Evolutionary conservation across 2,888 invertebrate genomes (phyloP), one percentile per base, ranked within the genome.

Genomic region (Smittia sp.): DNA sequence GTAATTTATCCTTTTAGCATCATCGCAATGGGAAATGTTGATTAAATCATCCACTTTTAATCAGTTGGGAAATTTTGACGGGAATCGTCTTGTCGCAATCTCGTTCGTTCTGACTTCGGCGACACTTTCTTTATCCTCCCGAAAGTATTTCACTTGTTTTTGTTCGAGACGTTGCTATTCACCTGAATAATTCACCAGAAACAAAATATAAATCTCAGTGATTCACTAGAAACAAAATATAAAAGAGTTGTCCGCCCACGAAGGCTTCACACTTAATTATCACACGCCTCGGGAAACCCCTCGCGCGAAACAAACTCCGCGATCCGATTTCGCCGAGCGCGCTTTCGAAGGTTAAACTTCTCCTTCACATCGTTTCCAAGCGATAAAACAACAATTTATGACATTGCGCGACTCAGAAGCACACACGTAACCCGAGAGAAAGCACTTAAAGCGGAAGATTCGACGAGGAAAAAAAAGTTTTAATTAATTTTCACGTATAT

Each of bases 11-110:
- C 73, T 73, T 73, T 73, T 63, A 65, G 73, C 54, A 73, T 32
- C 63, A 73, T 73, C 73, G 73, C 73, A 41, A 63, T 62, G 72
- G 22, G 41, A 65, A 73, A 7, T 25, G 65, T 65, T 41, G 46
- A 39, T 73, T 73, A 73, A 73, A 73, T 65, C 73, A 73, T 73
- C 73, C 73, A 73, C 73, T 73, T 73, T 73, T 32, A 32, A 73
- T 65, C 41, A 65, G 24, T 41, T 46, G 24, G 15, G 20, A 22
- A n/a, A 62, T 72, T 72, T 32, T 27, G 25, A 52, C 27, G 70
- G 27, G 58, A 58, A 58, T 27, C 15, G 41, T 22, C 4, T 9
- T 27, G 9, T 63, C 63, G 7, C 25, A 63, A 27, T 63, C 63
- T 1, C 3, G 27, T 27, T 63, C 25, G 25, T 25, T 58, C 52